Percentiles rank a stretch among this genome's conserved stretches.
Evolutionary conservation across 1,140 invertebrate species (phyloP).

Genomic region (Chelonus insularis): DNA sequence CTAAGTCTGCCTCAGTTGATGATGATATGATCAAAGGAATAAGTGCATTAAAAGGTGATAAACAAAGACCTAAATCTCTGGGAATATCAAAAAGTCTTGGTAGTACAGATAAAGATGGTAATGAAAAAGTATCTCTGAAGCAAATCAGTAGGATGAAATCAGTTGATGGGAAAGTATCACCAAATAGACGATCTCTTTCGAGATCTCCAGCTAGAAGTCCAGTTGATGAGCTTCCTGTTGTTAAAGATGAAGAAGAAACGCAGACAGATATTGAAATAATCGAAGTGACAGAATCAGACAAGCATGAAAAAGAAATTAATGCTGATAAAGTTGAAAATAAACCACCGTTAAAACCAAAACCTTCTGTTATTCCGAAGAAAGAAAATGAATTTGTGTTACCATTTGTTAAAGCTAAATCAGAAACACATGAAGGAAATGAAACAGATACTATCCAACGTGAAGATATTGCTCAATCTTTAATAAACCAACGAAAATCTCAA

Average conservation of each 20-base stretch:
- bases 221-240: not conserved
- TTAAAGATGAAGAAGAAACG: slow-evolving; percentile 10
- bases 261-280: not conserved
- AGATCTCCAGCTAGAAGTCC: slow-evolving; percentile 22
- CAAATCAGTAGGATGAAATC: slow-evolving; percentile 37
- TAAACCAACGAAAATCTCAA: slow-evolving; percentile 73
- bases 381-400: slow-evolving; percentile 75
- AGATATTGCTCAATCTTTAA: slow-evolving; percentile 73
- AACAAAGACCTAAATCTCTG: slow-evolving; percentile 51
- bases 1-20: slow-evolving; percentile 55
- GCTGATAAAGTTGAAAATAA: slow-evolving; percentile 29
- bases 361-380: slow-evolving; percentile 64
- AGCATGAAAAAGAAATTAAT: slow-evolving; percentile 21
- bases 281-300: not conserved
- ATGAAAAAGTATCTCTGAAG: slow-evolving; percentile 54
- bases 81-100: slow-evolving; percentile 56
- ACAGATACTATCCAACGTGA: slow-evolving; percentile 72
- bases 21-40: slow-evolving; percentile 51
- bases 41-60: slow-evolving; percentile 39
- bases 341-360: slow-evolving; percentile 52
- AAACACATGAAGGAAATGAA: slow-evolving; percentile 79
- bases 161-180: slow-evolving; percentile 30
- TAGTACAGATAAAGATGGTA: slow-evolving; percentile 53
- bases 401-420: slow-evolving; percentile 76
- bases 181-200: slow-evolving; percentile 4